Evolutionary conservation across 2,113 vertebrate genomes (phyloP).

Genomic region (Passer montanus): DNA sequence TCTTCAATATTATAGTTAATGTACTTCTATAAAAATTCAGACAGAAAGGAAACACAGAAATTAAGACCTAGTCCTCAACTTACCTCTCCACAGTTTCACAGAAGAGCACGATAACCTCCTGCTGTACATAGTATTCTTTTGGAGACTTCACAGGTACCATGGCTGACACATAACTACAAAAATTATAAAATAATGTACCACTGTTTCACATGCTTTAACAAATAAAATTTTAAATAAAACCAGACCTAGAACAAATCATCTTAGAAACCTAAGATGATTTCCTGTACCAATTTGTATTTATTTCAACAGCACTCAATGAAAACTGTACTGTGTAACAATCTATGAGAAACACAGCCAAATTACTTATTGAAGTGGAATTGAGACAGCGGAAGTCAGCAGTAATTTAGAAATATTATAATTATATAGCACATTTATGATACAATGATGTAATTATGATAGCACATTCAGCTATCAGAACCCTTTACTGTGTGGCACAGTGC

Average conservation of each 20-base stretch:
- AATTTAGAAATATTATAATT: neutral
- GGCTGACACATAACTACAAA: conserved; percentile 91
- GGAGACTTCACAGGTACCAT: conserved; percentile 99
- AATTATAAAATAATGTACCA: fast-evolving
- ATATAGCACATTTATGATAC: neutral
- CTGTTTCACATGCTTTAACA: neutral
- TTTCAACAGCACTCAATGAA: neutral
- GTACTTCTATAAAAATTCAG: neutral
- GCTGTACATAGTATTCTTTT: conserved; percentile 96
- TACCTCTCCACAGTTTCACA: conserved; percentile 98
- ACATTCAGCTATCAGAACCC: neutral
- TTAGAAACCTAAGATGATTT: neutral
- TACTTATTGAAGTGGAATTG: neutral
- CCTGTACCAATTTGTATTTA: neutral
- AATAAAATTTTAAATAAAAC: neutral
- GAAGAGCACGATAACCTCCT: conserved; percentile 97
- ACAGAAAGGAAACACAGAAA: neutral
- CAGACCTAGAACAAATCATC: neutral
- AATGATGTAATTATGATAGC: neutral
- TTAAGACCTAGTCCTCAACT: neutral
- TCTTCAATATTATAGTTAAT: neutral
- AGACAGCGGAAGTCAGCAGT: neutral
- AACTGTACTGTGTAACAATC: neutral
- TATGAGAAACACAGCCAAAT: neutral
- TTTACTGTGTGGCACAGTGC: neutral